phyloP scores from a whole-genome alignment of 1,140 invertebrate genomes.

The Drosophila ogumai region DNA sequence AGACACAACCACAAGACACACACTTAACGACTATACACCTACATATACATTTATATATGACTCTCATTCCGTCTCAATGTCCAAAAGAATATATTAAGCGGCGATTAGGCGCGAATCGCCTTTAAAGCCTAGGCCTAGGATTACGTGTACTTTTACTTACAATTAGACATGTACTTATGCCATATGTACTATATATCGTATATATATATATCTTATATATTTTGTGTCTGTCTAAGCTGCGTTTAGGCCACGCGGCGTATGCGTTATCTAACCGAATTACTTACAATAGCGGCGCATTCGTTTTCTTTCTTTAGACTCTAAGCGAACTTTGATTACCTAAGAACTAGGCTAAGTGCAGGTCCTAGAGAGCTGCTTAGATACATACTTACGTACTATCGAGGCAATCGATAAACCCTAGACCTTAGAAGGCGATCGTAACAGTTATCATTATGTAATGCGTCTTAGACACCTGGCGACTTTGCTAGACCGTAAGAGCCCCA shows the following conservation, averaged over 20 bases:
- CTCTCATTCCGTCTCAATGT: constrained; percentile 79
- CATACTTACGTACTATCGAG: constrained; percentile 21
- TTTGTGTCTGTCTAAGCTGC: constrained; percentile 56
- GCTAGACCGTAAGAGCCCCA: constrained; percentile 42
- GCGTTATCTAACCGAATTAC: constrained; percentile 59
- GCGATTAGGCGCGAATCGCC: constrained; percentile 11
- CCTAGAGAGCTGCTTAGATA: constrained; percentile 74
- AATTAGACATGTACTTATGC: constrained; percentile 53
- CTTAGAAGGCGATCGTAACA: constrained; percentile 47
- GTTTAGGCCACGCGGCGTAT: constrained; percentile 65
- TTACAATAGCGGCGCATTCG: constrained; percentile 45
- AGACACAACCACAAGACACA: constrained; percentile 35
- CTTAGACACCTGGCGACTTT: constrained; percentile 46
- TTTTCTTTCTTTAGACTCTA: constrained; percentile 64
- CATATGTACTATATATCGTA: constrained; percentile 40
- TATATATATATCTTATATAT: constrained; percentile 44
- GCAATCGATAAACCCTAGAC: constrained; percentile 35
- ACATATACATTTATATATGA: constrained; percentile 32
- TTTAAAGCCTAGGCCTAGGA: constrained; percentile 69
- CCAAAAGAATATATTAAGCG: constrained; percentile 64
- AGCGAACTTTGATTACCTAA: constrained; percentile 58
- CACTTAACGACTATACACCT: constrained; percentile 33
- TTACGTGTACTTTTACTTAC: constrained; percentile 66
- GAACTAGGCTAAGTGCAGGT: constrained; percentile 68
- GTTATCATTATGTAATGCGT: constrained; percentile 31